Base-by-base conservation (phyloP, 1,140 invertebrate genomes). In the Eupeodes corollae region DNA sequence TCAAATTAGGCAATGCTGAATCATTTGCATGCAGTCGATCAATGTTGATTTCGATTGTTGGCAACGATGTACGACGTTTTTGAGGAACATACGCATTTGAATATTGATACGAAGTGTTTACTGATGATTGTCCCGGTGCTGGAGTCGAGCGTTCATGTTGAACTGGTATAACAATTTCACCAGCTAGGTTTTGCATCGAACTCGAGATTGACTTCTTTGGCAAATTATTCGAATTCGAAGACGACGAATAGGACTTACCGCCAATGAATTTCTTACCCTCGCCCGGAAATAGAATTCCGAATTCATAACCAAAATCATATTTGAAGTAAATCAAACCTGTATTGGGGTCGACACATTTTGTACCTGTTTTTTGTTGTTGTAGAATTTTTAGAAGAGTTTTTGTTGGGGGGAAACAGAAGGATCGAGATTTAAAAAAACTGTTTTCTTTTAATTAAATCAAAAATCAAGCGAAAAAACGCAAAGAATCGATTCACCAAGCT, bases 231-330 rank as follows among this genome's bases (percentile, higher is more conserved):
- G 61, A 57, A 73, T 70, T 19, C 63, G 44, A 50, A 44, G 18
- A 52, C 50, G 50, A 46, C 44, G 49, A 76, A 42, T 61, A 70
- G 50, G 56, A 69, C 39, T 63, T 73, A 45, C 69, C 73, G 34
- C 68, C 64, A 30, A 73, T 58, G 11, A 67, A 70, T 51, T 71
- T 73, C 58, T 77, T 78, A 37, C 76, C 73, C 62, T 82, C 79
- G 21, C 81, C 80, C 6, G 83, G 83, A 32, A 83, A 69, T 26
- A 84, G 73, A 46, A 86, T 76, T 44, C 84, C 83, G 58, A 86
- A 86, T 63, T 87, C 83, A 62, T 86, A 87, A 48, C 83, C 84
- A 58, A 87, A 87, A 69, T 86, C 83, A 60, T 86, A 86, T 69
- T 87, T 86, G 74, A 86, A 86, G 70, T 86, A 86, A 58, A 86